phyloP scores from a whole-genome alignment of 2,113 vertebrate genomes.

The Amia ocellicauda region DNA sequence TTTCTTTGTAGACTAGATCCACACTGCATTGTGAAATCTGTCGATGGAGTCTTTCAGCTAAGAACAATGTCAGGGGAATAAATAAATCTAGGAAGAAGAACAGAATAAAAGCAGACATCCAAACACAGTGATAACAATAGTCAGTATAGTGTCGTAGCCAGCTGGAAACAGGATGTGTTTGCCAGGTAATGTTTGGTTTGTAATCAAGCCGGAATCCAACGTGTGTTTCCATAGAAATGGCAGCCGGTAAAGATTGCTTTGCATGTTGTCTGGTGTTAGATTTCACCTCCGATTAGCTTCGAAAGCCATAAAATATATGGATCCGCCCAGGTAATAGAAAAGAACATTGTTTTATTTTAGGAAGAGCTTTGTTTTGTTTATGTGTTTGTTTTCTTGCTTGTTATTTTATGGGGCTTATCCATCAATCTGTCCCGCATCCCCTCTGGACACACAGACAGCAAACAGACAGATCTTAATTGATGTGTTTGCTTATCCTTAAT shows the following conservation, averaged over 20 bases:
- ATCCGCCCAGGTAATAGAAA: too few relatives aligned
- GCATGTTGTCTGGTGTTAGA: not conserved
- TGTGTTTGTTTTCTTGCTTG: not conserved
- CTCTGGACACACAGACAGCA: too few relatives aligned
- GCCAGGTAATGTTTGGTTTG: constrained; percentile 1
- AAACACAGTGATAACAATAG: not conserved
- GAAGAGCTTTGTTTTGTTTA: not conserved
- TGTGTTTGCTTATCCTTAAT: too few relatives aligned
- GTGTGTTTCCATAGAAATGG: constrained; percentile 1
- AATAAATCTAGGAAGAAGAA: not conserved
- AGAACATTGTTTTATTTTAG: too few relatives aligned
- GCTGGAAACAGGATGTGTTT: not conserved
- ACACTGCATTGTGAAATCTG: not conserved
- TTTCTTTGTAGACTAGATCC: not conserved
- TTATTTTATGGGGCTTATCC: not conserved
- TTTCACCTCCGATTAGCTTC: constrained; percentile 4
- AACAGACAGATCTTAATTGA: too few relatives aligned
- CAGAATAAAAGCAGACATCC: not conserved
- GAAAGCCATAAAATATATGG: too few relatives aligned
- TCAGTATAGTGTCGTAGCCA: not conserved
- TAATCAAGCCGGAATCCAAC: constrained; percentile 1
- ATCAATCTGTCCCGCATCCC: too few relatives aligned
- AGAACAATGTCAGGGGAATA: not conserved
- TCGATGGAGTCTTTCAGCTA: too few relatives aligned
- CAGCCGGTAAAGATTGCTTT: not conserved